Evolutionary conservation across 92 coral and sea anemone genomes (phyloP).

Genomic region (Phenganax subtilis): DNA sequence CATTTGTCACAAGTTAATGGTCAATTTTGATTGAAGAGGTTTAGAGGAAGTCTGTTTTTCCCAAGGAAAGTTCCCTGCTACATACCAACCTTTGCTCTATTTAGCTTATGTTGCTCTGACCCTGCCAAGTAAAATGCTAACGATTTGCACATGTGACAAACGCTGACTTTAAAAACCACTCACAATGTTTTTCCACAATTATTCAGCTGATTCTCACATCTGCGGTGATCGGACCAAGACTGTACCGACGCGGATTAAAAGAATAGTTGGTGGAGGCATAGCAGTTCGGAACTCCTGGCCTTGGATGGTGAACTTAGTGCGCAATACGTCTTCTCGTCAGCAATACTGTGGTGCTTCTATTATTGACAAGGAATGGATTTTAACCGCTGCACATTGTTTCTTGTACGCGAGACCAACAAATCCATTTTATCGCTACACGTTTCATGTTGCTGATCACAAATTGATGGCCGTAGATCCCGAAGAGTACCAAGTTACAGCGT

Average conservation of each 20-base stretch:
- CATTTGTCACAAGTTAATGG: no score
- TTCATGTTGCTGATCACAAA: slow-evolving; percentile 60
- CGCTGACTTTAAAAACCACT: no score
- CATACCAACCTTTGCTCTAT: no score
- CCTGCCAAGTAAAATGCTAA: no score
- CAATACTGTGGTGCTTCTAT: slow-evolving; percentile 84
- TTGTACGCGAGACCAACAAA: background rate
- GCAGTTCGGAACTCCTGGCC: slow-evolving; percentile 44
- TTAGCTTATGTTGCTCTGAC: no score
- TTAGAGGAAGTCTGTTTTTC: no score
- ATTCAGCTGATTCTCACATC: background rate
- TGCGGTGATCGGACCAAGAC: slow-evolving; percentile 60
- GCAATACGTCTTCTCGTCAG: slow-evolving; percentile 44
- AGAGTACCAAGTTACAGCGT: slow-evolving; percentile 53
- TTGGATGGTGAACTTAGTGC: slow-evolving; percentile 52
- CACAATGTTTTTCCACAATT: no score
- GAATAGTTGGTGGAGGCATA: slow-evolving; percentile 48
- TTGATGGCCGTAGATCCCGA: slow-evolving; percentile 46
- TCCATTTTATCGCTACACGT: slow-evolving; percentile 25
- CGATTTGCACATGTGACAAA: no score
- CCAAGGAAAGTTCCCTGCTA: no score
- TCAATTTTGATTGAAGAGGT: no score
- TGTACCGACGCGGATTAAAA: slow-evolving; percentile 41
- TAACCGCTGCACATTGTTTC: slow-evolving; percentile 47
- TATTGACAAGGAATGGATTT: slow-evolving; percentile 42